phyloP scores from a whole-genome alignment of 2,113 vertebrate species.

The Leucosticte australis region DNA sequence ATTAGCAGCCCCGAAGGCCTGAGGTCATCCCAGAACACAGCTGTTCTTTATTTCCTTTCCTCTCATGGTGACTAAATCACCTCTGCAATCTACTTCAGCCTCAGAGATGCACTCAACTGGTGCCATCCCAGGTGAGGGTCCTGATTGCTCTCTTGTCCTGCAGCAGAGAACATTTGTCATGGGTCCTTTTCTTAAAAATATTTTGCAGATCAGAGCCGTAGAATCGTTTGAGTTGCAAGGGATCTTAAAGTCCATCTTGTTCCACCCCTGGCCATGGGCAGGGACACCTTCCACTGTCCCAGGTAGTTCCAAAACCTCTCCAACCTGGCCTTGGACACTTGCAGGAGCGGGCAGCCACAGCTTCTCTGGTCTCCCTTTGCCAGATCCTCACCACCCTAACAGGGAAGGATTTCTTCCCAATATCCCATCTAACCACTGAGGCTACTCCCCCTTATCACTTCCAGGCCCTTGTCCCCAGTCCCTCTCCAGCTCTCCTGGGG shows the following conservation, averaged over 20 bases:
- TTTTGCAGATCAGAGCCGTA: neutral
- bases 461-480: neutral
- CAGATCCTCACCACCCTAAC: neutral
- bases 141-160: neutral
- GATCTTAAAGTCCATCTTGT: neutral
- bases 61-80: neutral
- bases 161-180: rapidly evolving
- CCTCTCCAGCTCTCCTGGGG: neutral
- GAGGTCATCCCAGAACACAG: neutral
- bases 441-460: too few species aligned
- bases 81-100: neutral
- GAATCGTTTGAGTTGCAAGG: neutral
- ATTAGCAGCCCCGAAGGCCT: neutral
- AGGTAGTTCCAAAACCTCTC: neutral
- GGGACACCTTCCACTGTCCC: neutral
- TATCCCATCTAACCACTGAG: neutral
- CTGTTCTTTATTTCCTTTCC: neutral
- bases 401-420: neutral
- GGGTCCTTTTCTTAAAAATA: neutral
- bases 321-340: neutral
- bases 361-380: neutral
- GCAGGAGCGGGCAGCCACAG: neutral
- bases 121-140: neutral
- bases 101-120: neutral
- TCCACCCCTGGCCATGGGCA: neutral